Base-by-base conservation (phyloP, 2,888 invertebrate species). In the Andrena bucephala region DNA sequence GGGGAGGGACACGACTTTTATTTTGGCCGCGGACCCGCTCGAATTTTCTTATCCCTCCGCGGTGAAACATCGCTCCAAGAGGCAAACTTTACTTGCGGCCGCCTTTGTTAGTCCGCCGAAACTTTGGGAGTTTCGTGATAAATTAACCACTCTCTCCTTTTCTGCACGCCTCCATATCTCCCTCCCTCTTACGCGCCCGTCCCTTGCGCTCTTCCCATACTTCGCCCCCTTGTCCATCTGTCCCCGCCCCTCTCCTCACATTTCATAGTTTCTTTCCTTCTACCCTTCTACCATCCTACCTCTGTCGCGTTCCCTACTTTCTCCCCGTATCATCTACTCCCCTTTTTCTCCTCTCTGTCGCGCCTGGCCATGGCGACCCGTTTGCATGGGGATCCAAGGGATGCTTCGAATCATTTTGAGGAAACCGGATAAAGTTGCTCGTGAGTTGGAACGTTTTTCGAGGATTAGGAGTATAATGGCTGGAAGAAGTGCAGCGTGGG, bases 21-120 rank as follows among this genome's bases (percentile, higher is more conserved):
- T 83, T 73, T 76, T 67, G 62, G 36, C 57, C 80, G 8, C 24
- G 59, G n/a, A 60, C 10, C 57, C 69, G 48, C 62, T 59, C 48
- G 76, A 81, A 85, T 84, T 73, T 84, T 81, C 77, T 81, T 78
- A 71, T 84, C 50, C 20, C 60, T 60, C 10, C 70, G 0, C n/a
- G 52, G 50, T 68, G 77, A 78, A 85, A 76, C 81, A 74, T 84
- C 60, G 68, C 74, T 67, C 5, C 6, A 52, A 42, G 54, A 60
- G 24, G 65, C 66, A 48, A 74, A 83, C 31, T 83, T 80, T 62
- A 52, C 81, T 57, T 31, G 63, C 62, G 72, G 31, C 50, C 73
- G 66, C 60, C 72, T 63, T 62, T 70, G 60, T 74, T 16, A 42
- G 70, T n/a, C 48, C 54, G 42, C 62, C 60, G 24, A 77, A 84